Percentiles rank a stretch among this genome's conserved stretches.
Conservation (phyloP, 2,888 invertebrate genomes). For the Synanthedon formicaeformis region DNA sequence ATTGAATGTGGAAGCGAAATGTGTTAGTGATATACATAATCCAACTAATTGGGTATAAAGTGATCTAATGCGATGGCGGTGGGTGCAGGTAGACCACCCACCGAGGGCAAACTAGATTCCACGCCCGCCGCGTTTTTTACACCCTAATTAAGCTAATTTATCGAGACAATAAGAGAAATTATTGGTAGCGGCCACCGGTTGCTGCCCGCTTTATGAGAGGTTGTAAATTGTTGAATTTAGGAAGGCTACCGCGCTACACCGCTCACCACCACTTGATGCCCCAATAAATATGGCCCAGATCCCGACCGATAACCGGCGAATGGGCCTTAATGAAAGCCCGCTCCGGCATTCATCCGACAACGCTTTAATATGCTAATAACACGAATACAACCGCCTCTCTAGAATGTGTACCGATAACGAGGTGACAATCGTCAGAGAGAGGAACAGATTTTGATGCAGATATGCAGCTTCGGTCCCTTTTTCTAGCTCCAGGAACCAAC, state of each 20-base stretch:
- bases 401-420: conserved; percentile 35
- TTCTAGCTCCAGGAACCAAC: too few relatives aligned
- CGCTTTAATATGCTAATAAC: conserved; percentile 40
- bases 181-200: conserved; percentile 38
- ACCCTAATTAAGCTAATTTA: conserved; percentile 70
- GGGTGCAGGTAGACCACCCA: conserved; percentile 40
- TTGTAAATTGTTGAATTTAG: conserved; percentile 54
- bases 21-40: background rate
- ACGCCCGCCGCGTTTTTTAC: conserved; percentile 54
- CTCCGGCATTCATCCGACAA: conserved; percentile 33
- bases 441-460: conserved; percentile 17
- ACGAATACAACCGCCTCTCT: conserved; percentile 20
- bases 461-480: too few relatives aligned
- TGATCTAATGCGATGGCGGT: conserved; percentile 4
- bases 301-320: conserved; percentile 43
- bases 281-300: conserved; percentile 59
- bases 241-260: conserved; percentile 63
- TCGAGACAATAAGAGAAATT: conserved; percentile 64
- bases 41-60: conserved; percentile 16
- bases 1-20: too few relatives aligned
- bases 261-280: conserved; percentile 27
- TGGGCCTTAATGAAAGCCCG: conserved; percentile 13
- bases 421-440: conserved; percentile 37
- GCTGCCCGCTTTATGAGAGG: conserved; percentile 56
- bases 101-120: conserved; percentile 57